Evolutionary conservation across 2,888 invertebrate genomes (phyloP).

Genomic region (Byasa hedistus): DNA sequence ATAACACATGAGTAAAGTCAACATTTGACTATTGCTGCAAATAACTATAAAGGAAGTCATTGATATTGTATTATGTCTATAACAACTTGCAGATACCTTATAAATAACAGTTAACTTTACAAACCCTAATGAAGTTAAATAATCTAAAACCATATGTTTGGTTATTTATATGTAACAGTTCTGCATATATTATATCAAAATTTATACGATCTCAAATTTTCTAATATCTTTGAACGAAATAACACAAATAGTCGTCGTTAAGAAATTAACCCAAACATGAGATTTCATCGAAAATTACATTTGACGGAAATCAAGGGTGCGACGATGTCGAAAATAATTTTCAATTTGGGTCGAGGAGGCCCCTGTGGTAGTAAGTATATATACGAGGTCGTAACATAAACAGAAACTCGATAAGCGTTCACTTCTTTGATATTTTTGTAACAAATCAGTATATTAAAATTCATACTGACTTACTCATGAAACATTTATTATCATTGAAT

Average conservation of each 20-base stretch:
- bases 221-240: constrained; percentile 1
- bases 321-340: constrained; percentile 69
- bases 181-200: background rate
- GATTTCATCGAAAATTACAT: constrained; percentile 73
- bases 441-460: background rate
- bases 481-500: background rate
- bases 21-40: too few relatives aligned
- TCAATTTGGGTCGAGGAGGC: constrained; percentile 66
- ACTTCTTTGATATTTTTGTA: constrained; percentile 29
- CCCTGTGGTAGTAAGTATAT: constrained; percentile 38
- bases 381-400: constrained; percentile 30
- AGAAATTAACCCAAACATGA: constrained; percentile 62
- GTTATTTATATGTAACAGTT: background rate
- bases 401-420: constrained; percentile 27
- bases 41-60: too few relatives aligned
- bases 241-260: constrained; percentile 38
- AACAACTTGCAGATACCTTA: too few relatives aligned
- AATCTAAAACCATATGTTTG: background rate
- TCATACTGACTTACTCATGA: background rate
- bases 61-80: too few relatives aligned
- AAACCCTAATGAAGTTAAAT: too few relatives aligned
- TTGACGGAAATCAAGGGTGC: constrained; percentile 72
- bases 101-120: too few relatives aligned
- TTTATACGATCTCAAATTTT: background rate
- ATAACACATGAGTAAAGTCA: too few relatives aligned